Conservation (phyloP, 2,113 vertebrate genomes). For the Campylomormyrus tamandua region DNA sequence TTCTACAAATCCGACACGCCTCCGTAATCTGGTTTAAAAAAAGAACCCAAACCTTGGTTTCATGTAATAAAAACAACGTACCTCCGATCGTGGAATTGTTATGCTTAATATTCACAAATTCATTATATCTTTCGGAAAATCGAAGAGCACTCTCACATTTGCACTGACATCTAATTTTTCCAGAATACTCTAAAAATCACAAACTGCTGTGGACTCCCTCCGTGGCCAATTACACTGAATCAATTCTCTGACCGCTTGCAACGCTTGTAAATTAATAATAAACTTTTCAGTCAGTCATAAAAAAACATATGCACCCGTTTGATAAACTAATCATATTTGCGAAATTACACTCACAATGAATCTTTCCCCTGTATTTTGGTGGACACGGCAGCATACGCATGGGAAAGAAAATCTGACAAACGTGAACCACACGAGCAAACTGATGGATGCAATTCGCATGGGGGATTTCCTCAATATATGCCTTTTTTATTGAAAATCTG, state of each 20-base stretch:
- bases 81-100: constrained; percentile 64
- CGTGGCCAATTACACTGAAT: constrained; percentile 73
- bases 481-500: background rate
- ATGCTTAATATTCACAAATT: constrained; percentile 69
- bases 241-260: constrained; percentile 69
- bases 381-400: constrained; percentile 60
- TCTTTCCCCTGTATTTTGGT: constrained; percentile 62
- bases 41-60: constrained; percentile 45
- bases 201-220: constrained; percentile 70
- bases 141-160: constrained; percentile 72
- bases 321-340: constrained; percentile 67
- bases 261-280: constrained; percentile 71
- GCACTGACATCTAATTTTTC: constrained; percentile 75
- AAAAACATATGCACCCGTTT: constrained; percentile 63
- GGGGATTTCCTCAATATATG: background rate
- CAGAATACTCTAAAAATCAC: constrained; percentile 66
- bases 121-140: constrained; percentile 71
- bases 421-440: background rate
- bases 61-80: constrained; percentile 47
- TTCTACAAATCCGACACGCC: constrained; percentile 33
- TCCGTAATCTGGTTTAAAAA: constrained; percentile 53
- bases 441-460: background rate
- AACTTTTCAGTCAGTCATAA: constrained; percentile 44
- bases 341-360: constrained; percentile 67
- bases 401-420: constrained; percentile 51